Evolutionary conservation across 1,140 invertebrate species (phyloP).

Genomic region (Amphibalanus amphitrite): DNA sequence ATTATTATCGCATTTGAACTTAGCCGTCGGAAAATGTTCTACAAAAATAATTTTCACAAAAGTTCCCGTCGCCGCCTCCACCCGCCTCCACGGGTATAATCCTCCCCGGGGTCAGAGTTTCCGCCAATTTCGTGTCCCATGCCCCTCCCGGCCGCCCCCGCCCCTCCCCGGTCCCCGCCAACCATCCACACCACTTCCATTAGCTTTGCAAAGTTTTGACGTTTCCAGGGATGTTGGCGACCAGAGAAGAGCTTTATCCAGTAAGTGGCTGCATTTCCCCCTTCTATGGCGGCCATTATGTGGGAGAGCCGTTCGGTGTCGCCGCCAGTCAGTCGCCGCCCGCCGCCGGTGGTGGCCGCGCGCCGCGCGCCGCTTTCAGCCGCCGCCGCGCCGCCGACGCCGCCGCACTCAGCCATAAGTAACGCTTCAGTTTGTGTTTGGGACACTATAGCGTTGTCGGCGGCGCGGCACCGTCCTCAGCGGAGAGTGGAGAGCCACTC

Average conservation of each 20-base stretch:
- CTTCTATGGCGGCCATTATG: not conserved
- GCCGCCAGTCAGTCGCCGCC: not conserved
- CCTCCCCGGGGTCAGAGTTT: no score
- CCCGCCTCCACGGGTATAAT: no score
- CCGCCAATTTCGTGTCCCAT: no score
- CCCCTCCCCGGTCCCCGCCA: no score
- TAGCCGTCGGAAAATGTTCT: no score
- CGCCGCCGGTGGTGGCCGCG: not conserved
- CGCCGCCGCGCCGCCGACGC: no score
- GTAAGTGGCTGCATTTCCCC: conserved; percentile 1
- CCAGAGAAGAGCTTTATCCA: conserved; percentile 1
- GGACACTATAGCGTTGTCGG: not conserved
- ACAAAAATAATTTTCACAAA: no score
- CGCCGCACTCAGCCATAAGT: not conserved
- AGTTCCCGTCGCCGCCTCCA: no score
- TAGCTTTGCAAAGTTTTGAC: conserved; percentile 1
- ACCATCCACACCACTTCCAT: not conserved
- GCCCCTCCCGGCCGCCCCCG: no score
- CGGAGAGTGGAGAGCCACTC: no score
- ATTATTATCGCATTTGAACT: no score
- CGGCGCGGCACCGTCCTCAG: no score
- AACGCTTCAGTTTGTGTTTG: not conserved
- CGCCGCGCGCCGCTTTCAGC: not conserved
- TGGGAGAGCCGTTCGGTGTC: not conserved
- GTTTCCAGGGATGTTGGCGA: not conserved